Evolutionary conservation across 2,888 invertebrate species (phyloP).

Genomic region (Diadromus collaris): DNA sequence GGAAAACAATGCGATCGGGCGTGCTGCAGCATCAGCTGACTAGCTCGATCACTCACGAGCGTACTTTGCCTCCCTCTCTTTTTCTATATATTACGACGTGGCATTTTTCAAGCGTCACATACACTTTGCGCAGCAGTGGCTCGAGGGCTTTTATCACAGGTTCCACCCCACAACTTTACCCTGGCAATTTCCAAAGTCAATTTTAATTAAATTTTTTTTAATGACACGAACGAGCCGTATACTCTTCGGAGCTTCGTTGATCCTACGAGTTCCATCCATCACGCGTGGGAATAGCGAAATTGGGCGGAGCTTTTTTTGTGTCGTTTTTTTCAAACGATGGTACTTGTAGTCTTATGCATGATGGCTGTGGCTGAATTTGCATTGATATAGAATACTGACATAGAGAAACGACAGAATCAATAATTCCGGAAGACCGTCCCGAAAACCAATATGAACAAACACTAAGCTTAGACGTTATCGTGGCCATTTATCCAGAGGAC

Average conservation of each 20-base stretch:
- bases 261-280: not conserved
- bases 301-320: not conserved
- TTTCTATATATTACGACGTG: constrained; percentile 15
- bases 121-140: constrained; percentile 28
- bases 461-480: too few species aligned
- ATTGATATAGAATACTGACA: too few species aligned
- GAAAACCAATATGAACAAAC: too few species aligned
- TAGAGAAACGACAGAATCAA: too few species aligned
- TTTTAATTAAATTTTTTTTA: not conserved
- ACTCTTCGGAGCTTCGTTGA: not conserved
- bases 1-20: constrained; percentile 36
- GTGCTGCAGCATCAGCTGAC: constrained; percentile 13
- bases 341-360: not conserved
- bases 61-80: constrained; percentile 7
- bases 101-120: constrained; percentile 42
- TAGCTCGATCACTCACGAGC: constrained; percentile 27
- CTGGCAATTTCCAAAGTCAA: not conserved
- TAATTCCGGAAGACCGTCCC: too few species aligned
- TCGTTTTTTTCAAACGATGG: not conserved
- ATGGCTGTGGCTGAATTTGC: not conserved
- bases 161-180: not conserved
- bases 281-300: not conserved
- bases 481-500: not conserved
- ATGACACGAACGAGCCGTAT: not conserved
- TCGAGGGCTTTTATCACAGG: not conserved